phyloP scores from a whole-genome alignment of 2,113 vertebrate genomes.

The Macrotus californicus region DNA sequence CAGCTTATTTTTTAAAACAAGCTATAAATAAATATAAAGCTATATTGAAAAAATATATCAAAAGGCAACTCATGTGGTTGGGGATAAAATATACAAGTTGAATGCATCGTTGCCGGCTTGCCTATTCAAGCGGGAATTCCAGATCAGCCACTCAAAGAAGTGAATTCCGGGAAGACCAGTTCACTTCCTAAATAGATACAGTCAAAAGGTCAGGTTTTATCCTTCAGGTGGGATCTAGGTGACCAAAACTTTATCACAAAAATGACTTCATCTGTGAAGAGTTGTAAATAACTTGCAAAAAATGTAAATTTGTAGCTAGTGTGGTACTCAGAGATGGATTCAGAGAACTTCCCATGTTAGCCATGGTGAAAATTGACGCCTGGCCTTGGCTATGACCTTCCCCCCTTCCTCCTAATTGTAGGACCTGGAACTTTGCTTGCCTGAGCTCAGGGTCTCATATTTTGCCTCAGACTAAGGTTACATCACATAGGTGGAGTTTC shows the following conservation, averaged over 20 bases:
- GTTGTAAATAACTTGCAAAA: neutral
- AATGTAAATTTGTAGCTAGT: neutral
- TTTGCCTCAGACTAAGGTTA: neutral
- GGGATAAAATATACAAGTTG: neutral
- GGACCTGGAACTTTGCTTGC: neutral
- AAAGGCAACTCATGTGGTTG: neutral
- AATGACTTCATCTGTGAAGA: neutral
- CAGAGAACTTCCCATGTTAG: neutral
- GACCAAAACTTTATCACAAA: neutral
- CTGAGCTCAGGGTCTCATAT: neutral
- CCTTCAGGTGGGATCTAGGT: neutral
- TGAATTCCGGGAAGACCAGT: neutral
- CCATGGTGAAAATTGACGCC: neutral
- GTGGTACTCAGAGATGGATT: neutral
- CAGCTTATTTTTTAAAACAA: neutral
- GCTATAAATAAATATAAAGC: constrained; percentile 1
- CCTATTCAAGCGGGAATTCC: neutral
- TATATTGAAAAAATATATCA: neutral
- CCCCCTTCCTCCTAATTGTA: neutral
- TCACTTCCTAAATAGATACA: neutral
- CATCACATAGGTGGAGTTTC: neutral
- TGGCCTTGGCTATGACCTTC: neutral
- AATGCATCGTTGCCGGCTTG: neutral
- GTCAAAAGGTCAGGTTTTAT: neutral
- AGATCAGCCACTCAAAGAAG: neutral